Evolutionary conservation across 2,888 invertebrate species (phyloP), one percentile per base, ranked within the genome.

Genomic region (Microplitis deprimator): DNA sequence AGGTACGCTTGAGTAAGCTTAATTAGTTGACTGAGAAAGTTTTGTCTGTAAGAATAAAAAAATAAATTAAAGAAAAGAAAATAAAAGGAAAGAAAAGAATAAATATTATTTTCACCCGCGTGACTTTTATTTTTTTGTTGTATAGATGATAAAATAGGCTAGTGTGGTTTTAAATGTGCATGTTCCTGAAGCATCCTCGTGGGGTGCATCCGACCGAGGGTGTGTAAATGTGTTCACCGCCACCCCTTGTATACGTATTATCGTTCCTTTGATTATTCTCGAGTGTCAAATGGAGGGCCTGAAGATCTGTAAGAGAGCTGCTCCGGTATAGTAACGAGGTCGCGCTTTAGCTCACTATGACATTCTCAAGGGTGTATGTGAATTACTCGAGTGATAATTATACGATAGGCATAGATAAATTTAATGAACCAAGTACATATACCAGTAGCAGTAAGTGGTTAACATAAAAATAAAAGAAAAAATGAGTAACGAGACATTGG

Each of bases 241-340:
- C 73, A 40, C 65, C 73, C 17, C 50, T 50, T 50, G 29, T 29
- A 13, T 67, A 20, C 67, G 40, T 41, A 62, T 72, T 64, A 62
- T 64, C 72, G 61, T 59, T 41, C 13, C 72, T 72, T 64, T 64
- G 64, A 62, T 62, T 62, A 62, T 62, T 62, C 62, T 62, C 62
- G 17, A 62, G 62, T 62, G 20, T 62, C 62, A 62, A 62, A 50
- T 50, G 50, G 13, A 50, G 50, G 50, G 50, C 50, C 50, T 50
- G 50, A 50, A 50, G 50, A 50, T 13, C 50, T 50, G 8, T 50
- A 8, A 50, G 50, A 50, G 50, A 50, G 50, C 50, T 50, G 50
- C 50, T 50, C 5, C 5, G 50, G 50, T 29, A 29, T 29, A 29
- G 29, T 50, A 50, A 50, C 50, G 50, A 50, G 50, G 50, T 50